Percentiles rank a stretch among this genome's conserved stretches.
phyloP scores from a whole-genome alignment of 2,113 vertebrate species.

The Saguinus midas region DNA sequence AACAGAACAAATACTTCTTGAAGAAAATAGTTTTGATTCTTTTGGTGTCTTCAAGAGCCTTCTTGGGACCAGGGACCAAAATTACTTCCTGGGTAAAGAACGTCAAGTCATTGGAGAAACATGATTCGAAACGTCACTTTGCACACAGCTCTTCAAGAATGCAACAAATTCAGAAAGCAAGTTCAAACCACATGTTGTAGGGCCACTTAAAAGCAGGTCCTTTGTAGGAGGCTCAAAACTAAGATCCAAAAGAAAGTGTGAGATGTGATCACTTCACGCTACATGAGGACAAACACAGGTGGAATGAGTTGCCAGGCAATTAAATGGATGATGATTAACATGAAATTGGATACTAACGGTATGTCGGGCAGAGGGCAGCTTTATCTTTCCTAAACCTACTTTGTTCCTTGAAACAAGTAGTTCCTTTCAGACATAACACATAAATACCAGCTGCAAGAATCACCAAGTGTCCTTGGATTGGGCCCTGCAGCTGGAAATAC shows the following conservation, averaged over 20 bases:
- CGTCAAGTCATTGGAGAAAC: not conserved
- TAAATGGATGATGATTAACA: not conserved
- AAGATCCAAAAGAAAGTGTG: not conserved
- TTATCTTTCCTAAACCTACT: not conserved
- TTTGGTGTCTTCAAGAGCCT: not conserved
- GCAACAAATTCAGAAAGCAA: not conserved
- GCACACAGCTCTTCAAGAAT: conserved; percentile 3
- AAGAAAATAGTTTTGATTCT: not conserved
- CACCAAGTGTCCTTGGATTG: not conserved
- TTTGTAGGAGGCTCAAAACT: not conserved
- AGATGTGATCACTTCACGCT: not conserved
- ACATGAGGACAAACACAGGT: not conserved
- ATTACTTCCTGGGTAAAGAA: not conserved
- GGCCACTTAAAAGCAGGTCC: not conserved
- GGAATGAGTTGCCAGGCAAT: not conserved
- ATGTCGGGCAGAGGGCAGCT: not conserved
- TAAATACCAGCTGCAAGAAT: not conserved
- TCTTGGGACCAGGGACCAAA: not conserved
- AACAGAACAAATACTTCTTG: not conserved
- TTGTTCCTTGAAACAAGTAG: not conserved
- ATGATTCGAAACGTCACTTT: conserved; percentile 26
- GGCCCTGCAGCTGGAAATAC: not conserved
- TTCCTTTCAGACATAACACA: not conserved
- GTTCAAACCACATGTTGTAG: not conserved
- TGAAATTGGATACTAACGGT: not conserved